Evolutionary conservation across 64 coral and sea anemone genomes (phyloP).

Genomic region (Montipora foliosa): DNA sequence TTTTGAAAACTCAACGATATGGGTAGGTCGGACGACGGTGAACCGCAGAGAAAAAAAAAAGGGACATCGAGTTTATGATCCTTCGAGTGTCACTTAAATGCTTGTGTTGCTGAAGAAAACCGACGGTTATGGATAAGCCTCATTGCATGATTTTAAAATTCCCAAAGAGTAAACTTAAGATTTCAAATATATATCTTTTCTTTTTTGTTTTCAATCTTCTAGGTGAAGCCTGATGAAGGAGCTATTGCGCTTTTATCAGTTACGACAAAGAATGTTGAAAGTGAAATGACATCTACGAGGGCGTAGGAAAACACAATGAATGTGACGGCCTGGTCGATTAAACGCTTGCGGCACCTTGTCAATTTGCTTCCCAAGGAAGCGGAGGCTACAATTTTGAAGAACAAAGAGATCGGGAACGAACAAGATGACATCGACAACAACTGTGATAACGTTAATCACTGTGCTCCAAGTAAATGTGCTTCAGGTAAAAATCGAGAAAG

Average conservation of each 20-base stretch:
- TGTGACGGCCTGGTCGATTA: not conserved
- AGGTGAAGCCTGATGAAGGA: no score
- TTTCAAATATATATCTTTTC: no score
- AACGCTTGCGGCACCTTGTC: slow-evolving; percentile 45
- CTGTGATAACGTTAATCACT: not conserved
- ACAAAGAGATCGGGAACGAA: not conserved
- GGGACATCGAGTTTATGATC: no score
- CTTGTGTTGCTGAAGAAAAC: no score
- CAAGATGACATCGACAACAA: not conserved
- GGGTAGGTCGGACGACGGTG: no score
- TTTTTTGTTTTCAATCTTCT: no score
- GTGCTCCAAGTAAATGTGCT: not conserved
- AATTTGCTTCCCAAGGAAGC: not conserved
- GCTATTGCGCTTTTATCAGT: not conserved
- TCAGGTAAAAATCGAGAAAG: not conserved
- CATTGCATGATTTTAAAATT: no score
- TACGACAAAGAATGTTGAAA: not conserved
- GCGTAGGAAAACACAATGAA: slow-evolving; percentile 33
- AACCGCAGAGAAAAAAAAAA: no score
- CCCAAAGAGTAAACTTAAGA: no score
- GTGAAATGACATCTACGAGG: not conserved
- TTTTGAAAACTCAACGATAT: no score
- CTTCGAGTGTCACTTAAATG: no score
- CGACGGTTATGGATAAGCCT: no score
- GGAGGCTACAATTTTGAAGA: not conserved